Percentiles rank a stretch among this genome's conserved stretches.
Conservation (phyloP, 2,113 vertebrate genomes). For the Indicator maculatus region DNA sequence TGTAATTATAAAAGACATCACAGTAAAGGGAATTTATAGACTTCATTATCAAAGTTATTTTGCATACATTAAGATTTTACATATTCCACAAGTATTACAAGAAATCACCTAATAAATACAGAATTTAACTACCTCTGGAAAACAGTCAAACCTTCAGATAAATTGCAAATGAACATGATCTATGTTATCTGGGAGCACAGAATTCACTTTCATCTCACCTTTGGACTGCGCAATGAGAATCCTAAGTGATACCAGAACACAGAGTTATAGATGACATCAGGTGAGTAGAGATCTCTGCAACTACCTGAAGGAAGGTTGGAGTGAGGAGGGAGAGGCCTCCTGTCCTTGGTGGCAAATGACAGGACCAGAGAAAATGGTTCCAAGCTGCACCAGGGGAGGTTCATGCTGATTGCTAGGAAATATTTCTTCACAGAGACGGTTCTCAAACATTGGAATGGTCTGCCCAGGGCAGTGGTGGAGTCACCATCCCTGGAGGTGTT, state of each 20-base stretch:
- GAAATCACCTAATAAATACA: background rate
- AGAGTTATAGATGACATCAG: background rate
- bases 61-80: background rate
- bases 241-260: background rate
- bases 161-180: background rate
- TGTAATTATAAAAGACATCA: background rate
- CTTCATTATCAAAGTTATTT: background rate
- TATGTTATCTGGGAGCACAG: background rate
- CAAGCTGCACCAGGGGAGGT: too few relatives aligned
- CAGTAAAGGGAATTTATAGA: background rate
- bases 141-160: background rate
- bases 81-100: background rate
- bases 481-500: too few relatives aligned
- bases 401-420: too few relatives aligned
- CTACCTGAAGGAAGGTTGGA: too few relatives aligned
- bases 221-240: background rate
- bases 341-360: too few relatives aligned
- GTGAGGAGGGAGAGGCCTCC: too few relatives aligned
- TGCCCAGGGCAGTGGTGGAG: too few relatives aligned
- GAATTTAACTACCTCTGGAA: background rate
- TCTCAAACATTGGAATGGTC: too few relatives aligned
- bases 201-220: background rate
- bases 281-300: too few relatives aligned
- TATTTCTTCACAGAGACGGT: too few relatives aligned
- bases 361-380: too few relatives aligned